Conservation (phyloP, 1,140 invertebrate genomes). For the Bathynomus jamesi region DNA sequence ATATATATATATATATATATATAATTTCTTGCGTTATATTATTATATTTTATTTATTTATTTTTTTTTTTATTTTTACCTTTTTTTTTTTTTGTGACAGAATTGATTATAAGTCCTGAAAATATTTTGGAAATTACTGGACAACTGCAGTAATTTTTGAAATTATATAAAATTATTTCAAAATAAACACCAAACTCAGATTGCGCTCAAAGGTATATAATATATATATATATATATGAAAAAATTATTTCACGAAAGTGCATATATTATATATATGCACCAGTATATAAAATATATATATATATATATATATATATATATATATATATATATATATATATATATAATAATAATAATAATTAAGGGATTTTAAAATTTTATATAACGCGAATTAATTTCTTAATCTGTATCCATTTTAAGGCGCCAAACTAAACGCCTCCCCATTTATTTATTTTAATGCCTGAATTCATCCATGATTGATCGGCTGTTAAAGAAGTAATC, state of each 20-base stretch:
- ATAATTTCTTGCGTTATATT: too few species aligned
- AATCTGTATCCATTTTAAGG: too few species aligned
- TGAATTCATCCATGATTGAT: too few species aligned
- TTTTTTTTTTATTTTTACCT: too few species aligned
- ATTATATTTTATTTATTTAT: background rate
- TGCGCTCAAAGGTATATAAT: background rate
- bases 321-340: too few species aligned
- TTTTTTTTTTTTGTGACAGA: too few species aligned
- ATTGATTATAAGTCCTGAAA: background rate
- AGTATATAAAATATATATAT: background rate
- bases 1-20: slow-evolving; percentile 3
- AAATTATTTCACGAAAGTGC: background rate
- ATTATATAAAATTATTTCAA: slow-evolving; percentile 1
- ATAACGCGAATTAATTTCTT: too few species aligned
- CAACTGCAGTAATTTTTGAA: background rate
- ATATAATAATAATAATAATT: too few species aligned
- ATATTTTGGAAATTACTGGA: background rate
- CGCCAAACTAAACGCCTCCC: too few species aligned
- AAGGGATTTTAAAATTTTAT: too few species aligned
- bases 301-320: slow-evolving; percentile 3
- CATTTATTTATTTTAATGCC: too few species aligned
- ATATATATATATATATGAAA: background rate
- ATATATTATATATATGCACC: background rate
- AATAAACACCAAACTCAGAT: background rate
- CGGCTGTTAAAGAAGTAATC: too few species aligned